Evolutionary conservation across 1,140 invertebrate genomes (phyloP).

Genomic region (Delia radicum): DNA sequence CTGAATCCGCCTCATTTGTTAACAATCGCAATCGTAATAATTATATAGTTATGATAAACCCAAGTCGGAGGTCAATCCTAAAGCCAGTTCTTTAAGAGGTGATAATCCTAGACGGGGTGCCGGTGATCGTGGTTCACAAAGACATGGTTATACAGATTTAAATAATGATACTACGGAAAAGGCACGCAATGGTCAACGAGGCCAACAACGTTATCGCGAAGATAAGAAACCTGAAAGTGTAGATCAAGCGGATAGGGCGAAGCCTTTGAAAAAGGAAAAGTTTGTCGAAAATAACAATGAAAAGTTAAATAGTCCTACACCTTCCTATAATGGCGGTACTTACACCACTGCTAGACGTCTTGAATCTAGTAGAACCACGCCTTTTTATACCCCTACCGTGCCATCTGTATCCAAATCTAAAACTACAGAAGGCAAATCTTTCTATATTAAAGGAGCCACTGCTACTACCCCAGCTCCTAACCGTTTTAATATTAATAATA

Average conservation of each 20-base stretch:
- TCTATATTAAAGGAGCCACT: constrained; percentile 32
- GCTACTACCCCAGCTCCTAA: constrained; percentile 41
- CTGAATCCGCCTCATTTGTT: constrained; percentile 73
- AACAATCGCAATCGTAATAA: constrained; percentile 59
- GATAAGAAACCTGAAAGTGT: not conserved
- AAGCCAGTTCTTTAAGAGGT: not conserved
- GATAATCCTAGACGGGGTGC: constrained; percentile 3
- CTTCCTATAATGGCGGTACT: constrained; percentile 10
- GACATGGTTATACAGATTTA: not conserved
- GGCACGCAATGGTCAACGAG: constrained; percentile 40
- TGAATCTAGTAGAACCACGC: constrained; percentile 48
- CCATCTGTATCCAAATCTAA: constrained; percentile 49
- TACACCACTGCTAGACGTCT: constrained; percentile 41
- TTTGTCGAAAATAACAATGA: constrained; percentile 1
- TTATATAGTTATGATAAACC: constrained; percentile 36
- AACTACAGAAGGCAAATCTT: constrained; percentile 41
- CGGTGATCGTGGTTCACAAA: constrained; percentile 21
- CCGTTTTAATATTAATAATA: constrained; percentile 20
- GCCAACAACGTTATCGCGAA: constrained; percentile 45
- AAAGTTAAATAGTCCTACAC: constrained; percentile 14
- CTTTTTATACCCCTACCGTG: constrained; percentile 55
- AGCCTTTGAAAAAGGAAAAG: not conserved
- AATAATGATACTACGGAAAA: constrained; percentile 37
- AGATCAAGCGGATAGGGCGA: not conserved
- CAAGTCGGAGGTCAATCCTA: not conserved